phyloP scores from a whole-genome alignment of 2,888 invertebrate genomes.

The Melangyna quadrimaculata region DNA sequence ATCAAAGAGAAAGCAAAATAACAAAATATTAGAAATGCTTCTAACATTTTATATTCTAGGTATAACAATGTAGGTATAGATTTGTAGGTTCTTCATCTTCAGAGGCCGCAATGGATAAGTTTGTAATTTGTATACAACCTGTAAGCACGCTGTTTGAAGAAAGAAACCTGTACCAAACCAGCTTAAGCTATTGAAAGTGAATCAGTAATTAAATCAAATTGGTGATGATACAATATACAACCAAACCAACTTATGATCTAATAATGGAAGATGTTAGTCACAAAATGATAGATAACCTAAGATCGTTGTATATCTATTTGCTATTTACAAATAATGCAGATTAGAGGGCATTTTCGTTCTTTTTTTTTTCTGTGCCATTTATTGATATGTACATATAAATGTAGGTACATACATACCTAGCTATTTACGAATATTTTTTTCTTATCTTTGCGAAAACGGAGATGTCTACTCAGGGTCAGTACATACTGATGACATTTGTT shows the following conservation, averaged over 20 bases:
- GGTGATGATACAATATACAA: background rate
- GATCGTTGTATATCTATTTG: background rate
- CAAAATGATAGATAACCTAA: background rate
- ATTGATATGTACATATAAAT: too few relatives aligned
- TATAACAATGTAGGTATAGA: too few relatives aligned
- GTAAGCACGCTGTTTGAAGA: background rate
- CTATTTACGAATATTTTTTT: background rate
- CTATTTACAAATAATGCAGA: background rate
- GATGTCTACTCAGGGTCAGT: constrained; percentile 12
- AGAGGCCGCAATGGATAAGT: background rate
- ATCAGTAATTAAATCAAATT: background rate
- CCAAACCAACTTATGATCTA: constrained; percentile 15
- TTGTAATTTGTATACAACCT: background rate
- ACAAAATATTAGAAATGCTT: too few relatives aligned
- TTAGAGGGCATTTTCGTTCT: background rate
- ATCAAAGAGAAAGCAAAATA: too few relatives aligned
- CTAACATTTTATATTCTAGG: too few relatives aligned
- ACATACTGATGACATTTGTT: constrained; percentile 21
- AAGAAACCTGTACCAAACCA: background rate
- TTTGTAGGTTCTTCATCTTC: too few relatives aligned
- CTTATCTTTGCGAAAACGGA: constrained; percentile 19
- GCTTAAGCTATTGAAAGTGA: background rate
- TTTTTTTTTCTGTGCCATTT: background rate
- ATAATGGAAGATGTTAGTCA: constrained; percentile 9
- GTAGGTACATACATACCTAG: too few relatives aligned